Evolutionary conservation across 2,113 vertebrate species (phyloP), one percentile per base, ranked within the genome.

Genomic region (Chiloscyllium plagiosum): DNA sequence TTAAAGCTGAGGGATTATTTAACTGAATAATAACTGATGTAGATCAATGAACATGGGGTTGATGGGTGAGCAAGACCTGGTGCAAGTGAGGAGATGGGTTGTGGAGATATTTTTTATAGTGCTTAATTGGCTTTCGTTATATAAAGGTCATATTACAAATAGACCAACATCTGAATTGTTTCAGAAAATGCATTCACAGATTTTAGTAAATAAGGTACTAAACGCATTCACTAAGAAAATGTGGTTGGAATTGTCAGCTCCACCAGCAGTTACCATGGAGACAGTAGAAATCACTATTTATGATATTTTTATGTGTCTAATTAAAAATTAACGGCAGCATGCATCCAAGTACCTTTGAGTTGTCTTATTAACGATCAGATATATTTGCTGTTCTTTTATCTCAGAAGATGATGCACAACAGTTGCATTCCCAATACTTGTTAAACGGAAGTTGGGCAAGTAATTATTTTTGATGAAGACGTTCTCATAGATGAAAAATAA

Each of bases 401-500:
- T 47, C 42, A 47, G 4, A 83, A 66, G 15, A 93, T 22, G 61
- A 33, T 20, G 37, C 17, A 37, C 61, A 22, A 19, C 42, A 26
- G 72, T 95, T 15, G 19, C n/a, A 68, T 26, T 47, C n/a, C 66
- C 66, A 24, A 42, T 69, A 47, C 66, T 69, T 94, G 47, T 50
- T 72, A 70, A 95, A 76, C 15, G 13, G 12, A 72, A 72, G 33
- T 93, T 93, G 65, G 42, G 19, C 20, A 20, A 68, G 8, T 93
- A n/a, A 95, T 95, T 95, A 42, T 33, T 50, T 72, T 95, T 95
- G 72, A 95, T 72, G 94, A 95, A 52, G 93, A 15, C 69, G 50
- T 52, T 72, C 94, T 52, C 94, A 19, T 95, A 50, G 72, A 72
- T 20, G 19, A 76, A 95, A 24, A 95, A 69, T 50, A 72, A 72